These are phyloP conservation scores for Scaptodrosophila latifasciaeformis DNA, from an alignment of 2,888 invertebrate genomes.

Conservation along the genomic window DNA sequence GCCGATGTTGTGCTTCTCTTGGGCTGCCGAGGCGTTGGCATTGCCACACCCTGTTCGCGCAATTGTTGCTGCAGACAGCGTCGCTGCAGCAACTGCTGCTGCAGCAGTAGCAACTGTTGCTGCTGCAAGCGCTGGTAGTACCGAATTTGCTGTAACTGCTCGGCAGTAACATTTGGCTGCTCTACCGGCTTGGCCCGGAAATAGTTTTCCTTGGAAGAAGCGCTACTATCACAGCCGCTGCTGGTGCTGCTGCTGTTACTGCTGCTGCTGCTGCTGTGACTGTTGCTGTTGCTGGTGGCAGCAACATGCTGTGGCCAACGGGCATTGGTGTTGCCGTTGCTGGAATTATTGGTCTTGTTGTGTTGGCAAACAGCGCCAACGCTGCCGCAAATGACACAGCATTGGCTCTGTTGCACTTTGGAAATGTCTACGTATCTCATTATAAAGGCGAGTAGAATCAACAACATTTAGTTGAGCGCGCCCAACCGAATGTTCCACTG, in stretches of 20 bases:
- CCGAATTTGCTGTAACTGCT: slow-evolving; percentile 79
- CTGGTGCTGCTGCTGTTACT: slow-evolving; percentile 69
- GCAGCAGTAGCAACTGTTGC: slow-evolving; percentile 73
- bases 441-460: slow-evolving; percentile 74
- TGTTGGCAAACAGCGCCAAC: slow-evolving; percentile 43
- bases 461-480: slow-evolving; percentile 73
- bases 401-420: slow-evolving; percentile 66
- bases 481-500: slow-evolving; percentile 46
- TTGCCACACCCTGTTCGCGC: slow-evolving; percentile 61
- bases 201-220: slow-evolving; percentile 70
- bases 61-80: slow-evolving; percentile 73
- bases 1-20: slow-evolving; percentile 29
- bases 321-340: slow-evolving; percentile 38
- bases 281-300: slow-evolving; percentile 32
- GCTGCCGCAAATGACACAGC: slow-evolving; percentile 51
- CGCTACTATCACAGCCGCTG: slow-evolving; percentile 70
- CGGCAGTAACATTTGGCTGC: slow-evolving; percentile 71
- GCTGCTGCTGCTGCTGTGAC: slow-evolving; percentile 56
- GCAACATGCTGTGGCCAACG: slow-evolving; percentile 66
- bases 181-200: slow-evolving; percentile 36
- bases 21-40: slow-evolving; percentile 14
- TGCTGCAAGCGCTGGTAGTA: slow-evolving; percentile 74
- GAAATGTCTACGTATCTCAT: slow-evolving; percentile 75
- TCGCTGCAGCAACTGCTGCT: slow-evolving; percentile 73
- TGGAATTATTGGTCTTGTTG: slow-evolving; percentile 23